A percentile compares a stretch with the other conserved stretches of the same genome.
These are phyloP conservation scores for Cacatua alba DNA, from an alignment of 2,113 vertebrate species.

Conservation along the genomic window DNA sequence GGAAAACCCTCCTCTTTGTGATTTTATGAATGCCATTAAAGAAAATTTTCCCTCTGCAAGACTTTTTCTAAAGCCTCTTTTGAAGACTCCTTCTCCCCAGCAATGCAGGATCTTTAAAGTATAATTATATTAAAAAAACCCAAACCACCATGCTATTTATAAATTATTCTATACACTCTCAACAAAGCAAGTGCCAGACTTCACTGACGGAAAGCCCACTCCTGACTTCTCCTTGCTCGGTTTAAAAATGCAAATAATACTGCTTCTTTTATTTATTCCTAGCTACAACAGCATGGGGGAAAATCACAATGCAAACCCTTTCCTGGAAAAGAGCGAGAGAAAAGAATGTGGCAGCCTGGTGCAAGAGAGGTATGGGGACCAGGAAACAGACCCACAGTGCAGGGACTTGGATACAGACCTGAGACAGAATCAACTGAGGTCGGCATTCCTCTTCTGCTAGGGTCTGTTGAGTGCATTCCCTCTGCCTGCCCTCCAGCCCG, in stretches of 20 bases:
- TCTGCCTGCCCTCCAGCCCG: background rate
- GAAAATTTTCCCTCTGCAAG: slow-evolving; percentile 48
- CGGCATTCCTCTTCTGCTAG: background rate
- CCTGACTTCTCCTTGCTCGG: background rate
- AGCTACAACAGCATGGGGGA: background rate
- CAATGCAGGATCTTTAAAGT: slow-evolving; percentile 53
- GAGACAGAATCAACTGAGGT: fast-evolving
- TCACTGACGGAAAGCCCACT: slow-evolving; percentile 50
- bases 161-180: slow-evolving; percentile 65
- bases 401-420: background rate
- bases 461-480: no score
- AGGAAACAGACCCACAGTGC: background rate
- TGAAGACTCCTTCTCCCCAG: slow-evolving; percentile 13
- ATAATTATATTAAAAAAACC: slow-evolving; percentile 60
- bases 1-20: background rate
- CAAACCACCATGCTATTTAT: slow-evolving; percentile 72
- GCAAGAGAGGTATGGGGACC: fast-evolving
- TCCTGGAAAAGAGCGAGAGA: background rate
- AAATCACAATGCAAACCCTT: background rate
- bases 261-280: background rate
- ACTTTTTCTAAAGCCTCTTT: slow-evolving; percentile 56
- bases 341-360: background rate
- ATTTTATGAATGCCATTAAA: background rate
- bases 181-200: slow-evolving; percentile 69
- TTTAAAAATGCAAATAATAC: slow-evolving; percentile 42